A percentile compares a stretch with the other conserved stretches of the same genome.
Conservation (phyloP, 2,797 vertebrate species). For the Triplophysa bombifrons region DNA sequence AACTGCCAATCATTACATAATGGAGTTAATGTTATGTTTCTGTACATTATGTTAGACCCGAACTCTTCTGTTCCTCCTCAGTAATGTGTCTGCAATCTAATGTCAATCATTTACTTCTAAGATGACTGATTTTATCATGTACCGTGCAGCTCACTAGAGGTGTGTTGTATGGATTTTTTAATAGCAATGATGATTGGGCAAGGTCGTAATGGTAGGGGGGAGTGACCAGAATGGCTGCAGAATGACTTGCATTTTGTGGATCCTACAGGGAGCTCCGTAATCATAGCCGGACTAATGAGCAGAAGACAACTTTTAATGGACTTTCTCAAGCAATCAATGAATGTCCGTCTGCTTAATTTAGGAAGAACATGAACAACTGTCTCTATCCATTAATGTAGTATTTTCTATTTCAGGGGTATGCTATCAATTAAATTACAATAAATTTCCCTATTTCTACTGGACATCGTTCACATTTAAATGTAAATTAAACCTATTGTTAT, state of each 20-base stretch:
- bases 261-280: constrained; percentile 50
- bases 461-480: neutral
- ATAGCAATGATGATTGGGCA: constrained; percentile 42
- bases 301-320: constrained; percentile 55
- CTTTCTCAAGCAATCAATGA: constrained; percentile 42
- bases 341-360: constrained; percentile 38
- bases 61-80: constrained; percentile 2
- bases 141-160: constrained; percentile 52
- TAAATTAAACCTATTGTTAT: neutral
- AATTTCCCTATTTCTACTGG: neutral
- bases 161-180: constrained; percentile 29
- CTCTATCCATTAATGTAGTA: neutral
- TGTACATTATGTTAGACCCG: constrained; percentile 17
- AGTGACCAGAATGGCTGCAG: constrained; percentile 41
- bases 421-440: neutral
- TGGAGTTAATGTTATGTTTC: constrained; percentile 45
- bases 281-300: constrained; percentile 56
- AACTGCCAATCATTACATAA: constrained; percentile 50
- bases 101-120: constrained; percentile 48
- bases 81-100: neutral
- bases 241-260: constrained; percentile 59
- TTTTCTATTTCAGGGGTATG: constrained; percentile 5
- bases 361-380: constrained; percentile 39
- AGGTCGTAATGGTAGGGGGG: constrained; percentile 21
- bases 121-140: constrained; percentile 75